Evolutionary conservation across 2,888 invertebrate genomes (phyloP), one percentile per base, ranked within the genome.

Genomic region (Scrobipalpa costella): DNA sequence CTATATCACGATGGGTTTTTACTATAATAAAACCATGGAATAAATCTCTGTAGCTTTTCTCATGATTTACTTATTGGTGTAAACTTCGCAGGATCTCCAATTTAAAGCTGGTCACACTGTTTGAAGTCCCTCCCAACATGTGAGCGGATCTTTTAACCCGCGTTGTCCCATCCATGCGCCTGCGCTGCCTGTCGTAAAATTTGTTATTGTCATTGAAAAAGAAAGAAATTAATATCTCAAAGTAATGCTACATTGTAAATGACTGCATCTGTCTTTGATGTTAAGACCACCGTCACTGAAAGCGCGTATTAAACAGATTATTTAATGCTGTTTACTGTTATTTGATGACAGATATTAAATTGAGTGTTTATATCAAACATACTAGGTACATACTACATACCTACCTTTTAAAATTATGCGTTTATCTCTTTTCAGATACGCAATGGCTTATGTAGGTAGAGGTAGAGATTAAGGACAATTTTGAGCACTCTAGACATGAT

Each of bases 131-230:
- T 27, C 27, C 7, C 49, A 49, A 17, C 17, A 49, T 49, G 2
- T 21, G 50, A 21, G 9, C 50, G 50, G 50, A 50, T 7, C 17
- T 50, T 50, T 19, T 21, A 21, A 3, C 21, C 2, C 19, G 7
- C 49, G 19, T 2, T 49, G 49, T 49, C 17, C 27, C 33, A 52
- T 52, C 7, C 7, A n/a, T 13, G 9, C 49, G 13, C 19, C 17
- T 19, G 7, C 19, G 17, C 17, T 5, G 19, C 3, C 17, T 8
- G 19, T 52, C 19, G 47, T 19, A 52, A 52, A 21, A 33, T 27
- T 52, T 52, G n/a, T 52, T 19, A 13, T 15, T 47, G 47, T 47
- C 11, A 27, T 52, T 11, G 15, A 52, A 52, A 52, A 52, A 52
- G 2, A 27, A 52, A 17, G 8, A 19, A n/a, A 19, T 49, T 47